These are phyloP conservation scores for Gopherus flavomarginatus DNA, from an alignment of 2,113 vertebrate species.

Conservation along the genomic window DNA sequence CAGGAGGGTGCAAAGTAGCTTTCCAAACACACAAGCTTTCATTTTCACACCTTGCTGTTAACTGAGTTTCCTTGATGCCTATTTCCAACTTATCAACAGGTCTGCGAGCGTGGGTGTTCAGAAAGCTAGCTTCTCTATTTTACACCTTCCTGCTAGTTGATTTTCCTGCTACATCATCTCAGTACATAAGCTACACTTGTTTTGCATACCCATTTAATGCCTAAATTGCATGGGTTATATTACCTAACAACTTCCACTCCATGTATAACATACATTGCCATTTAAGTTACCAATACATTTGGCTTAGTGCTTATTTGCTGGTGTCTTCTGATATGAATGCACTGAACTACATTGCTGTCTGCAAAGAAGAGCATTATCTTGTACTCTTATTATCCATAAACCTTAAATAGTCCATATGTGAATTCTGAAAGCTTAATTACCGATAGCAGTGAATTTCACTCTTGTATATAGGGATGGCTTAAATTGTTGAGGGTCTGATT, in stretches of 20 bases:
- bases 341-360: not conserved
- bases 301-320: not conserved
- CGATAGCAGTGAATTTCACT: not conserved
- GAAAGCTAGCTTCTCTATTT: not conserved
- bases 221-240: not conserved
- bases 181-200: not conserved
- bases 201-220: not conserved
- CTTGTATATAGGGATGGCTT: not conserved
- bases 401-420: not conserved
- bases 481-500: not conserved
- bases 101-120: not conserved
- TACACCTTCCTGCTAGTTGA: not conserved
- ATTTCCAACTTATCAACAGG: not conserved
- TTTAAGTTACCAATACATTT: not conserved
- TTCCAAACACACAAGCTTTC: not conserved
- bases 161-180: not conserved
- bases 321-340: not conserved
- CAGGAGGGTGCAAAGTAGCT: not conserved
- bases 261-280: not conserved
- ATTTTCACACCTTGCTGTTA: constrained; percentile 13
- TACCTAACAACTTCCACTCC: not conserved
- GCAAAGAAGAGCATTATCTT: not conserved
- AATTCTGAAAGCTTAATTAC: not conserved
- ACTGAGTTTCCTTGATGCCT: not conserved
- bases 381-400: not conserved